Evolutionary conservation across 2,888 invertebrate species (phyloP), one percentile per base, ranked within the genome.

Genomic region (Cotesia congregata): DNA sequence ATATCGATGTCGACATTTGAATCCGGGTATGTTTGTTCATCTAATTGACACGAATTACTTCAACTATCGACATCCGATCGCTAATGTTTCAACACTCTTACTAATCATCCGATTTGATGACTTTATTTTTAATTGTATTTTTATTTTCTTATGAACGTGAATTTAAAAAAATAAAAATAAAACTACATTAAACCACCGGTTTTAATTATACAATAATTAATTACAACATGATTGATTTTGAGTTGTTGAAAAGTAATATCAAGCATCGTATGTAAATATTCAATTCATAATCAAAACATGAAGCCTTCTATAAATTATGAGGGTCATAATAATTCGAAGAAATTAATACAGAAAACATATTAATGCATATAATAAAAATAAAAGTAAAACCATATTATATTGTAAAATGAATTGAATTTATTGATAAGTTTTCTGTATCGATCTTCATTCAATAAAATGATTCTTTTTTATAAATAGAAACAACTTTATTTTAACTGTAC

Each of bases 401-500:
- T 7, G 77, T 79, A 7, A 75, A 20, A 20, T 5, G 64, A 70
- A 67, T 69, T 30, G 12, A 30, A 68, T 17, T 2, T 7, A 68
- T 50, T 9, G 12, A 50, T 50, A 50, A 12, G 17, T 40, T 41
- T 17, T 41, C 17, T 9, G 2, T 50, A 15, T 39, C 15, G 41
- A 40, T n/a, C 2, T 50, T 59, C 41, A 6, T 68, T 30, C 3
- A 30, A 30, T 30, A 30, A 30, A 30, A 3, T 60, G 15, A 38
- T 12, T 39, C 59, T 15, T 72, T 60, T 70, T 69, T 67, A 76
- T 78, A 78, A 80, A 76, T 81, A 80, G 71, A 78, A 81, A 80
- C 79, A 80, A 79, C 76, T 78, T 79, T 78, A 80, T 80, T 77
- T 70, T 77, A 73, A 77, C 79, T 81, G 78, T 80, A 81, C 79